These are phyloP conservation scores for Trichechus manatus DNA, from an alignment of 2,113 vertebrate genomes.

Conservation along the genomic window DNA sequence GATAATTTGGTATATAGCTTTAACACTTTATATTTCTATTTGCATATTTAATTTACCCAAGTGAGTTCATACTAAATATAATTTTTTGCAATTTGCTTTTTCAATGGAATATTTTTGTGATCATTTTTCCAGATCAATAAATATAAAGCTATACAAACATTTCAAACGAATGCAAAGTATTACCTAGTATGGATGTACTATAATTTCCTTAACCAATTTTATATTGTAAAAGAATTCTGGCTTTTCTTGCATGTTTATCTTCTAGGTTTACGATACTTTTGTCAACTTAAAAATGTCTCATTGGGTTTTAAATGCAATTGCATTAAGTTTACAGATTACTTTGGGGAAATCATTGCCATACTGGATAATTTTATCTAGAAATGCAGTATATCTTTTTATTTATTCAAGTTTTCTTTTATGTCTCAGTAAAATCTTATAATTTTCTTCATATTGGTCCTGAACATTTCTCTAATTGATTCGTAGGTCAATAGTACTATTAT, in stretches of 20 bases:
- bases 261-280: neutral
- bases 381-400: neutral
- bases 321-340: slow-evolving; percentile 31
- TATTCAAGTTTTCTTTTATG: slow-evolving; percentile 30
- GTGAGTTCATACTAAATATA: neutral
- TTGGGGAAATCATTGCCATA: neutral
- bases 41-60: neutral
- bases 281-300: neutral
- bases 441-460: slow-evolving; percentile 9
- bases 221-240: neutral
- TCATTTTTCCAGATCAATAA: neutral
- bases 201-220: neutral
- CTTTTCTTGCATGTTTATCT: neutral
- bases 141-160: neutral
- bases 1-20: slow-evolving; percentile 16
- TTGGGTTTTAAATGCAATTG: neutral
- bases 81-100: neutral
- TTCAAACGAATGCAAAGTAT: neutral
- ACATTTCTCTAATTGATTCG: slow-evolving; percentile 28
- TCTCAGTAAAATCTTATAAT: slow-evolving; percentile 4
- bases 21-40: neutral
- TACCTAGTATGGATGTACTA: neutral
- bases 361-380: slow-evolving; percentile 31
- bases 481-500: neutral
- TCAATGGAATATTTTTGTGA: neutral